Base-by-base conservation (phyloP, 2,113 vertebrate genomes). In the Pachypanchax playfairii region DNA sequence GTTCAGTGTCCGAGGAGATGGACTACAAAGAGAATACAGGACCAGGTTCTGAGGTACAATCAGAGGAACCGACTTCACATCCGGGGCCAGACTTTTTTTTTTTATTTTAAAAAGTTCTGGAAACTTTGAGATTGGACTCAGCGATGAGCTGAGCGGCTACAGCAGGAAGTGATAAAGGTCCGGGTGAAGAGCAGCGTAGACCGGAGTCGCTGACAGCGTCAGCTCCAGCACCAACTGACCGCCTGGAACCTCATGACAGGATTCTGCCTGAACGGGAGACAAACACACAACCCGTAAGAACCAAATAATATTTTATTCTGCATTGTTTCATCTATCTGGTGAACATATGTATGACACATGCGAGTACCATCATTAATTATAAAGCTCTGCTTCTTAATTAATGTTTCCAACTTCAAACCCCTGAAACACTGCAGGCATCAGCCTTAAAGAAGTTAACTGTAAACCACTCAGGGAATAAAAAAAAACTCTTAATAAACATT, bases 191-290 rank as follows among this genome's bases (percentile, higher is more conserved):
- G 80, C 59, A 14, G 65, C 70, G 72, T 41, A 44, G 65, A 63
- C 73, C 44, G 66, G 55, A 79, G 82, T 85, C 53, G 79, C 89
- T 81, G 80, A 87, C 72, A 75, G 85, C 70, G 90, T 92, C 92
- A 92, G 90, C 92, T 91, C 78, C 87, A 80, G 38, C 64, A 64
- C 61, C 78, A 74, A 54, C 52, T 1, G 66, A 85, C 72, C 76
- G 90, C 85, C 87, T 88, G 80, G 70, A 88, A 85, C 84, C 82
- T 87, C 91, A 92, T 92, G 85, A 87, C 86, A 84, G 82, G 79
- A 80, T 29, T 64, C 41, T 59, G 77, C 85, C 91, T 91, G 77
- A 36, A 79, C 9, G 18, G 46, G 24, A 75, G 39, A 56, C 43
- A 26, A 18, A 26, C 18, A 38, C 17, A 3, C n/a, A 68, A 29